Conservation (phyloP, 2,888 invertebrate species). For the Nephrotoma flavescens region DNA sequence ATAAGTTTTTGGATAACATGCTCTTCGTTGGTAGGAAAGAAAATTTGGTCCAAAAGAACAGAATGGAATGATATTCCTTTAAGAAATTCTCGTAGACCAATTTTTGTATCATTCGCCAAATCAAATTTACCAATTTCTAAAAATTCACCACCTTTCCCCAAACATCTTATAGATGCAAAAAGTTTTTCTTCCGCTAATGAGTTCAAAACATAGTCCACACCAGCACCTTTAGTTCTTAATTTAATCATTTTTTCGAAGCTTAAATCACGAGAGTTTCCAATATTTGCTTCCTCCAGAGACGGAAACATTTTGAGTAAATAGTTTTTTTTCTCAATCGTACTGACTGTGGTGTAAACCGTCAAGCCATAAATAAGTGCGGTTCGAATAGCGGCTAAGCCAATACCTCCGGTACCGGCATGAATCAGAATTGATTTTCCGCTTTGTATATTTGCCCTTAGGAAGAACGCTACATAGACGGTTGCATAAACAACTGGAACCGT, state of each 20-base stretch:
- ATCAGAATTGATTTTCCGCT: constrained; percentile 34
- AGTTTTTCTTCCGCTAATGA: constrained; percentile 87
- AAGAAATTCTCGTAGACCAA: constrained; percentile 49
- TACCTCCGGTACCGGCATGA: constrained; percentile 52
- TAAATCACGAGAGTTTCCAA: constrained; percentile 75
- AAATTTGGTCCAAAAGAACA: constrained; percentile 56
- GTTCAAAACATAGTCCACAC: constrained; percentile 84
- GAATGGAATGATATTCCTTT: constrained; percentile 64
- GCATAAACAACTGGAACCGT: constrained; percentile 65
- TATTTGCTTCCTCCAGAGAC: constrained; percentile 36
- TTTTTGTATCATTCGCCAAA: constrained; percentile 46
- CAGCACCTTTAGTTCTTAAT: constrained; percentile 63
- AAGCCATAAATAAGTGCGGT: constrained; percentile 49
- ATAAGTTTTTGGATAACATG: not conserved
- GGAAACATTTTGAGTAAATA: constrained; percentile 43
- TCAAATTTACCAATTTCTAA: constrained; percentile 81
- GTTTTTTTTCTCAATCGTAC: constrained; percentile 45
- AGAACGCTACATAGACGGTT: constrained; percentile 43
- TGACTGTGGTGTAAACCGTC: constrained; percentile 56
- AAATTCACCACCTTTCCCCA: constrained; percentile 49
- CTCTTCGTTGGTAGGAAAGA: constrained; percentile 34
- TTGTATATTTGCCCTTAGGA: constrained; percentile 22
- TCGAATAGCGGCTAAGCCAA: constrained; percentile 65
- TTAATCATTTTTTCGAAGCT: constrained; percentile 79
- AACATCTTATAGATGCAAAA: constrained; percentile 47